Evolutionary conservation across 2,888 invertebrate genomes (phyloP).

Genomic region (Torymus auratus): DNA sequence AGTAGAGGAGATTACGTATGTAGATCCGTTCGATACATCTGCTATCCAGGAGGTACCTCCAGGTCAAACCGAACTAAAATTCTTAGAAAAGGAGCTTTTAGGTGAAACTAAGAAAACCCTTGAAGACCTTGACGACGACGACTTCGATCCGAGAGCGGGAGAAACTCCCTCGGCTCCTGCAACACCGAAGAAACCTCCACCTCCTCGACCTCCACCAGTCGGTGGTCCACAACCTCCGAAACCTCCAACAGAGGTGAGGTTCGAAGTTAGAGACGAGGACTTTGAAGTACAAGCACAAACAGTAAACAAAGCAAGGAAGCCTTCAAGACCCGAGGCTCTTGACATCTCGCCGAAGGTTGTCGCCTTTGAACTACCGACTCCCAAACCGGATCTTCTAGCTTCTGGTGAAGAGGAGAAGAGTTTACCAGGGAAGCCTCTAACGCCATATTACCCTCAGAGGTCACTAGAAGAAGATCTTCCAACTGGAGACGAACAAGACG

Average conservation of each 20-base stretch:
- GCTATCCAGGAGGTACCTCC: conserved; percentile 85
- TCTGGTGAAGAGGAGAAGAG: conserved; percentile 80
- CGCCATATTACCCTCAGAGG: conserved; percentile 86
- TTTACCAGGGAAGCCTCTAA: conserved; percentile 83
- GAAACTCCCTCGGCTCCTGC: conserved; percentile 56
- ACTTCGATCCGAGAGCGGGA: conserved; percentile 89
- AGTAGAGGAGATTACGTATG: conserved; percentile 80
- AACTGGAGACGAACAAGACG: conserved; percentile 77
- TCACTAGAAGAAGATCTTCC: conserved; percentile 79
- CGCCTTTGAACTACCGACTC: conserved; percentile 81
- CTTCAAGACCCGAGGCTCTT: conserved; percentile 82
- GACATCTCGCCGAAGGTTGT: conserved; percentile 77
- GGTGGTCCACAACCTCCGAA: conserved; percentile 1
- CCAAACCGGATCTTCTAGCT: conserved; percentile 79
- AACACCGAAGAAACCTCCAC: conserved; percentile 58
- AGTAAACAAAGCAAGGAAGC: conserved; percentile 70
- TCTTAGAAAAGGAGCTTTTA: conserved; percentile 87
- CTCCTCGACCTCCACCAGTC: conserved; percentile 31
- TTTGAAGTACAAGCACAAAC: conserved; percentile 35
- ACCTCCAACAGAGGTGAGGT: conserved; percentile 33
- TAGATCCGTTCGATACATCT: conserved; percentile 93
- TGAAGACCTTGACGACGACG: conserved; percentile 83
- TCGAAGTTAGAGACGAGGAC: conserved; percentile 18
- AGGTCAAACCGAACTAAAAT: conserved; percentile 87
- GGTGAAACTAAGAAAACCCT: conserved; percentile 75